phyloP scores from a whole-genome alignment of 2,113 vertebrate species.

The Tetrax tetrax region DNA sequence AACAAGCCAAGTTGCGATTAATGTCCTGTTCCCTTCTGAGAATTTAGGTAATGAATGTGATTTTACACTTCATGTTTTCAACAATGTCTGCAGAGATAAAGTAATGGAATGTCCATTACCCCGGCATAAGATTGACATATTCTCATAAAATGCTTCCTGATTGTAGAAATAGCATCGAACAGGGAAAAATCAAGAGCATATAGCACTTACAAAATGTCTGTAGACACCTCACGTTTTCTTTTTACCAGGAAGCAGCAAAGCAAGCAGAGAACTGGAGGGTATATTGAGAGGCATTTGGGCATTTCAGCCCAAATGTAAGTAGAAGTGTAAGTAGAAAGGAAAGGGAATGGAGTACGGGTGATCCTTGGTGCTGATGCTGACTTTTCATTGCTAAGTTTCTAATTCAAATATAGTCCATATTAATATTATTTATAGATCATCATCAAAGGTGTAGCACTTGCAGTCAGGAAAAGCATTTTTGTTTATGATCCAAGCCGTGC shows the following conservation, averaged over 20 bases:
- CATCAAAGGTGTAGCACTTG: neutral
- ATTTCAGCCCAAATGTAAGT: no score
- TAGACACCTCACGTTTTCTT: neutral
- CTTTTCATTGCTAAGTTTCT: neutral
- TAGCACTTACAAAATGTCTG: neutral
- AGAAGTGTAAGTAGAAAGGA: constrained; percentile 28
- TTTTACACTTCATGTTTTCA: constrained; percentile 62
- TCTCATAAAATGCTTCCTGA: constrained; percentile 30
- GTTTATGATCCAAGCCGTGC: neutral
- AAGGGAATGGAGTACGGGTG: neutral
- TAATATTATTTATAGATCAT: neutral
- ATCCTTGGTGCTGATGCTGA: neutral
- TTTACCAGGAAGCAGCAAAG: constrained; percentile 24
- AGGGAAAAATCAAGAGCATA: neutral
- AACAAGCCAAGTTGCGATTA: neutral
- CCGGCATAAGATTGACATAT: neutral
- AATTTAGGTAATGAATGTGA: constrained; percentile 56
- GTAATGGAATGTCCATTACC: constrained; percentile 62
- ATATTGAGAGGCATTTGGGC: constrained; percentile 3
- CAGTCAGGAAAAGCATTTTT: neutral
- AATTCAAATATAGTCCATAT: neutral
- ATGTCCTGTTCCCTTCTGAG: constrained; percentile 22
- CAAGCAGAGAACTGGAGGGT: neutral
- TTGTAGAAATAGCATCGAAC: neutral
- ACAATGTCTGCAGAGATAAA: neutral